Conservation (phyloP, 2,113 vertebrate genomes). For the Podocnemis expansa region DNA sequence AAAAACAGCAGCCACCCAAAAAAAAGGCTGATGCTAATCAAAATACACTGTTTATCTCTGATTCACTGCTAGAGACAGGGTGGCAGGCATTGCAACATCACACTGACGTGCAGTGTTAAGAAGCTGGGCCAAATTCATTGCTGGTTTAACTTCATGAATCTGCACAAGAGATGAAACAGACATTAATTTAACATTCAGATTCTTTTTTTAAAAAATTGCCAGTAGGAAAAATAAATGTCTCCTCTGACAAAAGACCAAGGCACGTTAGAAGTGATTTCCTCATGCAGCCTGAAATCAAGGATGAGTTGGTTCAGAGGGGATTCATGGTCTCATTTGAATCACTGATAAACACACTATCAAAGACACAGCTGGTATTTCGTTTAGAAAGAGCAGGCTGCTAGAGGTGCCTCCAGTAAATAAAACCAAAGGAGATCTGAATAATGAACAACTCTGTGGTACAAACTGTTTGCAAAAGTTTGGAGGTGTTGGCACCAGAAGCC, state of each 20-base stretch:
- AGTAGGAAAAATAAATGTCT: not conserved
- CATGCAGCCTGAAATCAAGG: not conserved
- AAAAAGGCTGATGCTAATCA: not conserved
- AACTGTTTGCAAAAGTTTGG: not conserved
- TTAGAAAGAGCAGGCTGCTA: not conserved
- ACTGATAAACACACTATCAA: accelerated
- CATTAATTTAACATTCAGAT: not conserved
- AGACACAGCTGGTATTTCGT: not conserved
- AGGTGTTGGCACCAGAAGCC: not conserved
- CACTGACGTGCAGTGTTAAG: accelerated
- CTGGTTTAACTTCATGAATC: not conserved
- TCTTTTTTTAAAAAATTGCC: not conserved
- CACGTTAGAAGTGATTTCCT: not conserved
- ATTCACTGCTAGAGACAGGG: not conserved
- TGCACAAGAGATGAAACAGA: not conserved
- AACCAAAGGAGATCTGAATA: not conserved
- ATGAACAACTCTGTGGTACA: not conserved
- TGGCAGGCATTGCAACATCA: not conserved
- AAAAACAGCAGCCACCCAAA: not conserved
- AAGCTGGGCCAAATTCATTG: accelerated
- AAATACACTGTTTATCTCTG: not conserved
- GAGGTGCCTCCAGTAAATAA: not conserved
- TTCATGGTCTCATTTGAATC: not conserved
- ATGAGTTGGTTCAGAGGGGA: not conserved
- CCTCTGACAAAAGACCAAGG: not conserved